Evolutionary conservation across 30 jellyfish, hydroid and myxozoan species (phyloP), one percentile per base, ranked within the genome.

Genomic region (Rhopilema esculentum): DNA sequence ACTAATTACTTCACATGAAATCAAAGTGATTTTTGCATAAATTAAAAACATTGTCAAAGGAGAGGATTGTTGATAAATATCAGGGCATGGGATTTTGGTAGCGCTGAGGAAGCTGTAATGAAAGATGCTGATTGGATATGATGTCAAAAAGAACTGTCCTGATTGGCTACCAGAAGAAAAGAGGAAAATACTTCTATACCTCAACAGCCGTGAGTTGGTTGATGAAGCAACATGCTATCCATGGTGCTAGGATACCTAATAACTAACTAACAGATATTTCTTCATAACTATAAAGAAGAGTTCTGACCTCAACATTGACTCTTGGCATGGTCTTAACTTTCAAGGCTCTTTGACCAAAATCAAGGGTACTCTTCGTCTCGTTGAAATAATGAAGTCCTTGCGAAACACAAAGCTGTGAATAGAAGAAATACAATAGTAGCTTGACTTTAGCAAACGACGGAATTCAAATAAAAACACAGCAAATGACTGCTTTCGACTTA

Each of bases 291-390:
- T 40, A 52, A 19, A 6, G 17, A 62, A 16, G 53, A 31, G 1
- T 4, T 9, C 86, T 17, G 16, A 95, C 99, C 90, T 95, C 99
- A 88, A 95, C 84, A 61, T 95, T 95, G 68, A 95, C 96, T 62
- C 93, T 91, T 0, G 99, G 98, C 80, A 92, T 95, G 64, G 94
- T 95, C 40, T 90, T 95, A 1, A 95, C 92, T 81, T 95, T 95
- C 95, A 95, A 75, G 7, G 99, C 99, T 24, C 99, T 92, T 61
- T 89, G 90, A 4, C 99, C 99, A 86, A 95, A 95, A 21, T 81
- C 80, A 87, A 95, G 89, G 2, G 99, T 95, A 27, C 97, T 91
- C 73, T 95, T 95, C 53, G 99, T 95, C 67, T 95, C 99, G 26
- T 81, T 89, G 8, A 82, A 18, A 79, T 90, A 95, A 25, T 82